Evolutionary conservation across 2,888 invertebrate genomes (phyloP).

Genomic region (Ctenicera cuprea): DNA sequence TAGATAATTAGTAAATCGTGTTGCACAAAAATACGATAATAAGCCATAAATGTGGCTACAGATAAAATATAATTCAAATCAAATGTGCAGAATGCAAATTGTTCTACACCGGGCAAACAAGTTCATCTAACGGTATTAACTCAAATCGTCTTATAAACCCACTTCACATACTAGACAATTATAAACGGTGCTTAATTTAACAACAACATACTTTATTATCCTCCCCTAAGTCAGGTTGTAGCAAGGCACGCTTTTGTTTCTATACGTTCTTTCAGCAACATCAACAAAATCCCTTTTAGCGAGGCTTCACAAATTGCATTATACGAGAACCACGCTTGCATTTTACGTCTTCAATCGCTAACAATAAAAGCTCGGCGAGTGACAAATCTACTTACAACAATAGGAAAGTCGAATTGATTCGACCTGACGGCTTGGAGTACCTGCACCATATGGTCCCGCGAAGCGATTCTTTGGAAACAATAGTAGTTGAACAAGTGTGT

Average conservation of each 20-base stretch:
- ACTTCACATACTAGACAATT: no score
- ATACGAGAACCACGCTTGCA: slow-evolving; percentile 28
- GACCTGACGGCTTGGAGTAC: slow-evolving; percentile 87
- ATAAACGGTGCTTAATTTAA: no score
- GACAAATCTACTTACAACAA: slow-evolving; percentile 80
- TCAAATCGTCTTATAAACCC: no score
- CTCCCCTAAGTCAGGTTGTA: background rate
- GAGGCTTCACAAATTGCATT: slow-evolving; percentile 28
- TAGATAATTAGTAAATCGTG: no score
- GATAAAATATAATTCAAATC: no score
- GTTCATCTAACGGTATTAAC: no score
- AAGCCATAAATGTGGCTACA: no score
- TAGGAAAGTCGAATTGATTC: slow-evolving; percentile 85
- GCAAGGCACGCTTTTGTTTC: slow-evolving; percentile 19
- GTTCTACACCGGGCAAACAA: no score
- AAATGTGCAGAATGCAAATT: no score
- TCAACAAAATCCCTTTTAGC: slow-evolving; percentile 28
- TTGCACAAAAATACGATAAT: no score
- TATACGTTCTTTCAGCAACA: slow-evolving; percentile 2
- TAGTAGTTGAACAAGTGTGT: slow-evolving; percentile 64
- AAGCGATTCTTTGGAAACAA: slow-evolving; percentile 43
- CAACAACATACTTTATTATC: no score
- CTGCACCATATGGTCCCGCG: slow-evolving; percentile 83
- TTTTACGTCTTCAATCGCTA: slow-evolving; percentile 15
- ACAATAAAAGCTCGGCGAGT: slow-evolving; percentile 36